Evolutionary conservation across 2,797 vertebrate species (phyloP).

Genomic region (Ctenosaura bakeri): DNA sequence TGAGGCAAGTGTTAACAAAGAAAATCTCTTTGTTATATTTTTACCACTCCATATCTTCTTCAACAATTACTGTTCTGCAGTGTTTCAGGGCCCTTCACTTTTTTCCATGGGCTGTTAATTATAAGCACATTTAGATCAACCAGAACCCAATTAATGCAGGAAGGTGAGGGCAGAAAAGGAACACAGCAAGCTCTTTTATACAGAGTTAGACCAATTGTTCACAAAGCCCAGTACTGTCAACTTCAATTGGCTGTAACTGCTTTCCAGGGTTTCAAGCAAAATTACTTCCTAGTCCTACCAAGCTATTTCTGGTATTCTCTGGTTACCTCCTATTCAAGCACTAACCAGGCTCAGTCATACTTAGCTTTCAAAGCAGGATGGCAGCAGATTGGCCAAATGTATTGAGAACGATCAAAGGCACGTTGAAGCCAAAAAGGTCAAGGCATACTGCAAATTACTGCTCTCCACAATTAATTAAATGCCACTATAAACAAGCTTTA

Average conservation of each 20-base stretch:
- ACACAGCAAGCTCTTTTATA: too few relatives aligned
- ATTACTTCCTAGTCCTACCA: too few relatives aligned
- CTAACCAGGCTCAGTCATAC: too few relatives aligned
- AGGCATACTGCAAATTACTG: neutral
- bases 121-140: neutral
- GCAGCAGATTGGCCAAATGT: too few relatives aligned
- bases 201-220: too few relatives aligned
- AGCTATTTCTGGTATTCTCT: too few relatives aligned
- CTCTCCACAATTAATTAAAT: neutral
- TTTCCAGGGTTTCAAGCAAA: too few relatives aligned
- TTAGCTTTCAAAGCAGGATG: too few relatives aligned
- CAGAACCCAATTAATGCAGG: neutral
- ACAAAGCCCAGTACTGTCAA: too few relatives aligned
- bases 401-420: neutral
- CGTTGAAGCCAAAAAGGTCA: neutral
- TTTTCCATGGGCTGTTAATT: neutral
- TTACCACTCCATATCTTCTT: neutral
- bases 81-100: neutral
- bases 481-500: neutral
- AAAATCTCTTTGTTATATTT: neutral
- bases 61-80: neutral
- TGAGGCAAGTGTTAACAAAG: neutral
- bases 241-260: too few relatives aligned
- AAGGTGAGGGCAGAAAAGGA: too few relatives aligned
- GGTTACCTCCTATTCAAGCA: too few relatives aligned